Base-by-base conservation (phyloP, 2,797 vertebrate species). In the Acrossocheilus wenchowensis region DNA sequence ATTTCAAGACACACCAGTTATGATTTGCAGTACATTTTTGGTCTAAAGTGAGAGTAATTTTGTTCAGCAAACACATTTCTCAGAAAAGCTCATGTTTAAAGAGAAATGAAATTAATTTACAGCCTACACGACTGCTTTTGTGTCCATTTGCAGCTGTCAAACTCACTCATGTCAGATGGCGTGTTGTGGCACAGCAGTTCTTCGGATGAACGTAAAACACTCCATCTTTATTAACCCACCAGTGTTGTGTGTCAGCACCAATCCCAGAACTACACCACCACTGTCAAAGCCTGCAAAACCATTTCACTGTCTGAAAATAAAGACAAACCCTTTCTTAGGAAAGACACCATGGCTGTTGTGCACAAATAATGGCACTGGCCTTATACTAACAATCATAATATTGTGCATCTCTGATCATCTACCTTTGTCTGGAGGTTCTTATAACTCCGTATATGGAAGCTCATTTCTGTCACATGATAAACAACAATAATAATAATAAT, bases 281-380 rank as follows among this genome's bases (percentile, higher is more conserved):
- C 92, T 91, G 92, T 90, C 90, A 93, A 89, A 83, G 78, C 52
- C 69, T 87, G 87, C 91, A 93, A 92, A 91, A 88, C 7, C 91
- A 90, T 92, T 87, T 34, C 12, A 4, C 88, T 85, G 82, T 90
- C 88, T 89, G 92, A 92, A 94, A 95, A 95, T 89, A 84, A 88
- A 90, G 83, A 90, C 45, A 72, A 90, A 90, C 74, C 82, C 50
- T 64, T 36, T n/a, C 52, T 78, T 75, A 50, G 78, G 60, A 74
- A 45, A 54, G 60, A 82, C 54, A 60, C 39, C 43, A 75, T 87
- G 81, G 81, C 89, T 91, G 91, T 92, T 88, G 78, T 80, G 87
- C 64, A 85, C 84, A 84, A 90, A 86, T 84, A 91, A 90, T 88
- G 85, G 86, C 54, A 82, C 77, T 89, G 91, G 91, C 92, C 89